Conservation (phyloP, 2,113 vertebrate genomes). For the Sphaerodactylus townsendi region DNA sequence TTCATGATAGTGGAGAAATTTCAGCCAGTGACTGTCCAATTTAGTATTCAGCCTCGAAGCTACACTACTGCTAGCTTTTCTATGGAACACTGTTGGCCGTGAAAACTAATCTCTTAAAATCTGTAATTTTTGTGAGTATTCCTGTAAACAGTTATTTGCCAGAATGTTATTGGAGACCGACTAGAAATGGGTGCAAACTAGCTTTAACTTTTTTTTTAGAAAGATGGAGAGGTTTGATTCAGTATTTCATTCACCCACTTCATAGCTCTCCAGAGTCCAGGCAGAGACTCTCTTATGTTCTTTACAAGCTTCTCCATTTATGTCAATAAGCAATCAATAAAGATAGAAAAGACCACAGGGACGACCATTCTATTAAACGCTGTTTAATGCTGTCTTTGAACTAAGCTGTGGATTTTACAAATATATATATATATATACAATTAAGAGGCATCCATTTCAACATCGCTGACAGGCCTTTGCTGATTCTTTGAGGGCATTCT, state of each 20-base stretch:
- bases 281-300: background rate
- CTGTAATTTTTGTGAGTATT: background rate
- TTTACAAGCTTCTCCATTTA: background rate
- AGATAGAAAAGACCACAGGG: background rate
- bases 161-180: background rate
- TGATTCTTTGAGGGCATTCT: conserved; percentile 43
- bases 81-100: background rate
- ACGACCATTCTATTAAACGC: background rate
- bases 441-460: background rate
- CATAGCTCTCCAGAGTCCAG: background rate
- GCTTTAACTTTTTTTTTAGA: background rate
- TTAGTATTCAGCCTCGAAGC: too few relatives aligned
- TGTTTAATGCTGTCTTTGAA: conserved; percentile 2
- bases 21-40: too few relatives aligned
- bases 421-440: background rate
- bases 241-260: background rate
- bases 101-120: background rate
- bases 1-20: too few relatives aligned
- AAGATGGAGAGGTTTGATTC: background rate
- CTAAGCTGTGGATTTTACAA: rapidly evolving
- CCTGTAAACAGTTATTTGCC: background rate
- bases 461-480: background rate
- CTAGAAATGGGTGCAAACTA: background rate
- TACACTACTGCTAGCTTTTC: too few relatives aligned
- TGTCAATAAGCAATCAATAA: background rate